A percentile compares a stretch with the other conserved stretches of the same genome.
These are phyloP conservation scores for Pyrochroa serraticornis DNA, from an alignment of 2,888 invertebrate species.

Conservation along the genomic window DNA sequence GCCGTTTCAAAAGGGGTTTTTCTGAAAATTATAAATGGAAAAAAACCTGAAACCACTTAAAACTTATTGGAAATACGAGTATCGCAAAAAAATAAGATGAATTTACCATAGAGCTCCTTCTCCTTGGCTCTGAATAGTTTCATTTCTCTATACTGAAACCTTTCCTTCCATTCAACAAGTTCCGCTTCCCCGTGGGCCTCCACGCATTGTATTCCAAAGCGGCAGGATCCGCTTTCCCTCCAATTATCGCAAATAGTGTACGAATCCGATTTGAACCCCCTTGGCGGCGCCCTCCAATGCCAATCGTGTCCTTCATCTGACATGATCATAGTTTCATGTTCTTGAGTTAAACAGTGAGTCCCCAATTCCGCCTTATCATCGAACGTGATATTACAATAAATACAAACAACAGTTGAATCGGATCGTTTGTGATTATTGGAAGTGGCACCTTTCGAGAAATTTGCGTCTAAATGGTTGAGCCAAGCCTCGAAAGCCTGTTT, in stretches of 20 bases:
- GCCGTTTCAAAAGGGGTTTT: too few species aligned
- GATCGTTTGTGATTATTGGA: neutral
- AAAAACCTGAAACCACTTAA: too few species aligned
- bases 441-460: constrained; percentile 26
- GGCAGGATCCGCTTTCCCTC: constrained; percentile 64
- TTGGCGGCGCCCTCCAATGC: constrained; percentile 72
- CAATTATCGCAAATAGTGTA: constrained; percentile 70
- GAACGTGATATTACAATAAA: constrained; percentile 65
- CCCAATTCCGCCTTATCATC: constrained; percentile 62
- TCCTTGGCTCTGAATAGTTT: constrained; percentile 69
- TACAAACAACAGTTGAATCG: constrained; percentile 53
- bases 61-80: too few species aligned
- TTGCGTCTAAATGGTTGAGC: constrained; percentile 40
- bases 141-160: constrained; percentile 72
- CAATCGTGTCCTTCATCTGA: constrained; percentile 73
- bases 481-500: constrained; percentile 48
- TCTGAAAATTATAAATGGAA: too few species aligned
- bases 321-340: constrained; percentile 67
- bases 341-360: constrained; percentile 67
- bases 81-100: neutral
- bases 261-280: constrained; percentile 69
- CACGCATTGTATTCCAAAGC: constrained; percentile 74
- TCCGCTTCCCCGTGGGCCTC: constrained; percentile 77
- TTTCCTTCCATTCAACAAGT: constrained; percentile 74
- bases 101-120: constrained; percentile 67